Base-by-base conservation (phyloP, 2,797 vertebrate species). In the Zenarchopterus dispar region DNA sequence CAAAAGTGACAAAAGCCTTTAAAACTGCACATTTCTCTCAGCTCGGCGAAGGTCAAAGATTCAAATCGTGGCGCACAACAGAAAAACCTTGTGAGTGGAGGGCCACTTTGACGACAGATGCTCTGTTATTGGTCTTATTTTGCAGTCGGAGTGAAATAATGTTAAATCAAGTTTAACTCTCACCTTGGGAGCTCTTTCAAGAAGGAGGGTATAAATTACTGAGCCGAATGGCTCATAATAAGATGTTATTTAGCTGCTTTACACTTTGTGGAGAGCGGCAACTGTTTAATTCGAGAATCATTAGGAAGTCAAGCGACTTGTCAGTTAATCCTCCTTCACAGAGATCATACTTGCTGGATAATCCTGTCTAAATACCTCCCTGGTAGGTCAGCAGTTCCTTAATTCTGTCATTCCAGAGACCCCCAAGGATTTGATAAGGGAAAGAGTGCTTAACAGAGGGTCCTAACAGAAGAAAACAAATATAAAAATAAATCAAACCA, bases 241-340 rank as follows among this genome's bases (percentile, higher is more conserved):
- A 85, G 47, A 48, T 6, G n/a, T 42, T 6, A 10, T 42, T 56
- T 22, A 3, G 33, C 54, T 54, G 66, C 54, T 72, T 71, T 70
- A 65, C 11, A 26, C 44, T 56, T 63, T 18, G 50, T 2, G 18
- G 54, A 56, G 52, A 65, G 63, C 55, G 58, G 6, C 28, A 49
- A 72, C 31, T 15, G n/a, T 68, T 81, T 75, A 76, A 81, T 86
- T 63, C 62, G 17, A 68, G 63, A 60, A 49, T 77, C 70, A 71
- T 86, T 78, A 72, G 64, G 54, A 67, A 70, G 62, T 71, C 69
- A 26, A 65, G 54, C 46, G 10, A 61, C 58, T 48, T 58, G 49
- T 62, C 26, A 18, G 41, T 45, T 81, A 80, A 85, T 84, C 70
- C 81, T 59, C 67, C 63, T 42, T 80, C 53, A 72, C 70, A 67